phyloP scores from a whole-genome alignment of 2,797 vertebrate genomes.

The Notolabrus celidotus region DNA sequence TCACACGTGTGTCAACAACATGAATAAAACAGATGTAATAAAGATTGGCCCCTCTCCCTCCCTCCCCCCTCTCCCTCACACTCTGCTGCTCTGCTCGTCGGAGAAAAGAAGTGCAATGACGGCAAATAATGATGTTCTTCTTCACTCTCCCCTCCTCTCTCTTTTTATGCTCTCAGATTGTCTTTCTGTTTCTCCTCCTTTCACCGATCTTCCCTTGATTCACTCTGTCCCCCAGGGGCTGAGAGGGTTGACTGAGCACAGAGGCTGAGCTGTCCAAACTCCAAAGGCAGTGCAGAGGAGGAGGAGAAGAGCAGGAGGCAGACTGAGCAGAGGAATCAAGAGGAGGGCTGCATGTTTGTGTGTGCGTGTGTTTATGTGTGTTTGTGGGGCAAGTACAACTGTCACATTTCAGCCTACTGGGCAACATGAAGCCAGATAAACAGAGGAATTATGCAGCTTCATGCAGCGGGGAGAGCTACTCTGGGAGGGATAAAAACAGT shows the following conservation, averaged over 20 bases:
- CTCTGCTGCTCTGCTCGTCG: conserved; percentile 32
- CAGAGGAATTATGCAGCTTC: conserved; percentile 67
- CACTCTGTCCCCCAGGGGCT: conserved; percentile 68
- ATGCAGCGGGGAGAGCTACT: conserved; percentile 38
- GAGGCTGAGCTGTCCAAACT: conserved; percentile 78
- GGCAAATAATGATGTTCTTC: conserved; percentile 62
- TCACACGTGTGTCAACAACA: conserved; percentile 81
- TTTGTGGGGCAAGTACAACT: conserved; percentile 50
- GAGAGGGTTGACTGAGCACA: conserved; percentile 80
- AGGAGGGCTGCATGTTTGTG: conserved; percentile 29
- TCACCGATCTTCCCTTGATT: conserved; percentile 56
- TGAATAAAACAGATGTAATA: conserved; percentile 88
- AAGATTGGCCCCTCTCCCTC: conserved; percentile 65
- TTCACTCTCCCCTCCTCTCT: conserved; percentile 52
- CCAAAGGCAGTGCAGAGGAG: conserved; percentile 55
- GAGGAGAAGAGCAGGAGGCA: conserved; percentile 59
- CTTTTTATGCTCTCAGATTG: conserved; percentile 46
- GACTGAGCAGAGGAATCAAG: conserved; percentile 46
- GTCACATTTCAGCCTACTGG: conserved; percentile 78
- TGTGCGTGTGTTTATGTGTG: conserved; percentile 24
- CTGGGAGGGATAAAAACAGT: conserved; percentile 50
- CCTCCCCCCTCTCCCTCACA: conserved; percentile 12
- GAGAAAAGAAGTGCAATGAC: conserved; percentile 41
- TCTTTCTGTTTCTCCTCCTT: conserved; percentile 65
- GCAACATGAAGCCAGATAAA: conserved; percentile 80